Base-by-base conservation (phyloP, 2,888 invertebrate genomes). In the Gonocerus acuteangulatus region DNA sequence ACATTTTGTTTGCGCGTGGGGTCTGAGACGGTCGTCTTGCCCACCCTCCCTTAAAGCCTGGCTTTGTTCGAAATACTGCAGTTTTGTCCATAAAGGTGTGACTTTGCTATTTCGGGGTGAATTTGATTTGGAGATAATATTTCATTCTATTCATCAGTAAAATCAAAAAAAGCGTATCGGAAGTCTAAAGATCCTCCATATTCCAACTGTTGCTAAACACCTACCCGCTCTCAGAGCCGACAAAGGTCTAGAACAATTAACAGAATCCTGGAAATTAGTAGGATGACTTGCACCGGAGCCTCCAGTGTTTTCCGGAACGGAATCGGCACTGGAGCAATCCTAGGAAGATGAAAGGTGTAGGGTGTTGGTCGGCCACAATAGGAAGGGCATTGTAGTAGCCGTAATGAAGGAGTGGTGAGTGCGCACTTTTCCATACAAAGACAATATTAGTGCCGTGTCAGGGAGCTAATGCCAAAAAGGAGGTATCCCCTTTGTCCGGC, bases 361-460 rank as follows among this genome's bases (percentile, higher is more conserved):
- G 39, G 39, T 4, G 4, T 4, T 39, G 4, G 27, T 4, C 4
- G n/a, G 39, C n/a, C 39, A 6, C 39, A 39, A 3, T 39, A 4
- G 39, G 39, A 13, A 42, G 39, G 39, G 21, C 39, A 42, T 42
- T 21, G 39, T 22, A 36, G 22, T 15, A n/a, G 16, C 19, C n/a
- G 54, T 54, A 54, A 54, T 54, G 54, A 54, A 54, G 54, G 36
- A 22, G 54, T 19, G 42, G 42, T 54, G 54, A 54, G 54, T n/a
- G 36, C 16, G 54, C 54, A 54, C 19, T 54, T 54, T 21, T 54
- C 22, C 39, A 19, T 42, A 39, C 19, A 39, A 39, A 36, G 54
- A 21, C 54, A 54, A 36, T 54, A 42, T 54, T 54, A 54, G 54
- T 42, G 42, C 54, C 42, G 23, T 54, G 42, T 54, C 54, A 54